A percentile compares a stretch with the other conserved stretches of the same genome.
These are phyloP conservation scores for Tupaia chinensis DNA, from an alignment of 2,113 vertebrate species.

Conservation along the genomic window DNA sequence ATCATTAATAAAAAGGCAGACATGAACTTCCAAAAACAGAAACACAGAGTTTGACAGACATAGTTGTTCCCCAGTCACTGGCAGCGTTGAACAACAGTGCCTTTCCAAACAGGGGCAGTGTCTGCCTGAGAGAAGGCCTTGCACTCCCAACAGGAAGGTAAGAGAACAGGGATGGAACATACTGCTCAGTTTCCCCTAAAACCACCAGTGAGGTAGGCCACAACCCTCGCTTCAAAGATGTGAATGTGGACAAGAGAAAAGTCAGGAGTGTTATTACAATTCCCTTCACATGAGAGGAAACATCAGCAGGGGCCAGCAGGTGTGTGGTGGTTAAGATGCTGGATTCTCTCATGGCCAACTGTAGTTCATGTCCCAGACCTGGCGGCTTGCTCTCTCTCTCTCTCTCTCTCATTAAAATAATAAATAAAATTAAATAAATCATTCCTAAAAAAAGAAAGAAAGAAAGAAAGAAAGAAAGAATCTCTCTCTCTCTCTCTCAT, in stretches of 20 bases:
- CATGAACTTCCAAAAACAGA: neutral
- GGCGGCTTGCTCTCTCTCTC: too few relatives aligned
- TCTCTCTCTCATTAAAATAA: too few relatives aligned
- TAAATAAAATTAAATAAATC: too few relatives aligned
- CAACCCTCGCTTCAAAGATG: neutral
- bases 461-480: too few relatives aligned
- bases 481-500: too few relatives aligned
- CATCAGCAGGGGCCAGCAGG: too few relatives aligned
- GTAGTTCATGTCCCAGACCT: too few relatives aligned
- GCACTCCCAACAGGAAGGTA: neutral
- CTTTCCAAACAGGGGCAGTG: neutral
- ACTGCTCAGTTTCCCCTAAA: neutral
- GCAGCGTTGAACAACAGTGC: neutral
- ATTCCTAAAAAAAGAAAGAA: too few relatives aligned
- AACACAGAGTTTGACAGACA: neutral
- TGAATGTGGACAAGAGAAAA: neutral
- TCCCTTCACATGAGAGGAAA: neutral
- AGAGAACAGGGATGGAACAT: neutral
- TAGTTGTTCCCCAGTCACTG: neutral
- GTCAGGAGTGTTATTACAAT: neutral
- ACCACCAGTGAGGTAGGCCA: neutral
- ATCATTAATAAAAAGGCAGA: slow-evolving; percentile 2
- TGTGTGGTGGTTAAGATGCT: too few relatives aligned
- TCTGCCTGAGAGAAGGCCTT: neutral
- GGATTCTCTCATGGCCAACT: too few relatives aligned